Evolutionary conservation across 2,797 vertebrate species (phyloP).

Genomic region (Cossypha polioptera): DNA sequence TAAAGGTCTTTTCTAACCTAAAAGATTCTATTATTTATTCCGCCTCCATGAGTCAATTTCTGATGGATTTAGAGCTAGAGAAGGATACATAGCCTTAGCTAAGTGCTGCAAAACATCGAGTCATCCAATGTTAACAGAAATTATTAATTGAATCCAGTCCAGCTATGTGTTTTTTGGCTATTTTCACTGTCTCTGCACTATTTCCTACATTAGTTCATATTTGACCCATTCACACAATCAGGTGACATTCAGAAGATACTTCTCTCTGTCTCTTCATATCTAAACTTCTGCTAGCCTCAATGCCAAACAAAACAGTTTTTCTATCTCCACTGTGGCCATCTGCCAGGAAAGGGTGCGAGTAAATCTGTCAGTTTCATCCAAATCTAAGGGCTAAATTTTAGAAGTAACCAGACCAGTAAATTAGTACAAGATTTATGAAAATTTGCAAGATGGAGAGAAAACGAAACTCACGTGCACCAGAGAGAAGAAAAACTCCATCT

Average conservation of each 20-base stretch:
- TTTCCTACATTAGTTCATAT: not conserved
- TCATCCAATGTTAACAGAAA: not conserved
- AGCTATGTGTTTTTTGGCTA: not conserved
- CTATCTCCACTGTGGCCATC: not conserved
- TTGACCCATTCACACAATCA: not conserved
- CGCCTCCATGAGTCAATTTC: not conserved
- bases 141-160: not conserved
- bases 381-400: not conserved
- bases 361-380: not conserved
- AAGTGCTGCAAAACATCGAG: not conserved
- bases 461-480: not conserved
- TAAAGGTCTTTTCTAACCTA: not conserved
- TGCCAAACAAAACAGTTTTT: not conserved
- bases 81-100: not conserved
- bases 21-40: not conserved
- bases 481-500: not conserved
- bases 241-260: not conserved
- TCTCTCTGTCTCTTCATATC: not conserved
- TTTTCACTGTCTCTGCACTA: not conserved
- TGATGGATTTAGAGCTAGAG: not conserved
- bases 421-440: not conserved
- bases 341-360: not conserved
- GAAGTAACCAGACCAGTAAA: not conserved
- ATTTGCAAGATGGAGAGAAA: not conserved
- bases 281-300: not conserved